Conservation (phyloP, 2,888 invertebrate species). For the Mycalesis mineus region DNA sequence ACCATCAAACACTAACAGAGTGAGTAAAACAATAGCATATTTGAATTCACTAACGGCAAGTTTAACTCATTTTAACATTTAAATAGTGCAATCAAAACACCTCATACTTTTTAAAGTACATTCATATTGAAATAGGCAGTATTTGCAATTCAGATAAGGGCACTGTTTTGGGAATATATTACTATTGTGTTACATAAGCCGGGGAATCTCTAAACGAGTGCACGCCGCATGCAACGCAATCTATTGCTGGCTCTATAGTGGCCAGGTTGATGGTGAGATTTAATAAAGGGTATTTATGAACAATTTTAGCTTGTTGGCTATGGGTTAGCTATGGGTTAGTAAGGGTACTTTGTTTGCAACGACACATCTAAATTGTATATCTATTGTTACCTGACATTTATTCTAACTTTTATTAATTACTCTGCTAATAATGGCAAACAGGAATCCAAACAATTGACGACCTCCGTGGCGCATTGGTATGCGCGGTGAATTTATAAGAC, state of each 20-base stretch:
- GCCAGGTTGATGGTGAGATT: not conserved
- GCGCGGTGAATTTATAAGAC: too few species aligned
- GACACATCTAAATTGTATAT: too few species aligned
- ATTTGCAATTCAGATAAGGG: constrained; percentile 12
- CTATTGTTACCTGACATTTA: too few species aligned
- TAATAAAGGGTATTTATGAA: not conserved
- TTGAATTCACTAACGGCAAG: not conserved
- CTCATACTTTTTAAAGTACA: not conserved
- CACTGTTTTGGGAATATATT: constrained; percentile 16
- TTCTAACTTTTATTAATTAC: too few species aligned
- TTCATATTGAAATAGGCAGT: constrained; percentile 3
- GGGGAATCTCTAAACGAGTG: constrained; percentile 11
- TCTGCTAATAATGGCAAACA: too few species aligned
- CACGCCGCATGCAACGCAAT: not conserved
- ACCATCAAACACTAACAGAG: too few species aligned
- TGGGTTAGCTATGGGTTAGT: too few species aligned
- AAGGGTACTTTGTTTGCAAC: too few species aligned
- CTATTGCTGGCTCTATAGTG: constrained; percentile 1
- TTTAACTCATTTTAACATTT: not conserved
- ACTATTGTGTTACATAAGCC: constrained; percentile 10
- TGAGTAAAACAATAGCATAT: too few species aligned
- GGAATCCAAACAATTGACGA: too few species aligned
- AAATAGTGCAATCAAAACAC: not conserved
- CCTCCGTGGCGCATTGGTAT: too few species aligned
- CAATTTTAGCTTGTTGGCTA: not conserved